Evolutionary conservation across 2,797 vertebrate genomes (phyloP).

Genomic region (Cuculus canorus): DNA sequence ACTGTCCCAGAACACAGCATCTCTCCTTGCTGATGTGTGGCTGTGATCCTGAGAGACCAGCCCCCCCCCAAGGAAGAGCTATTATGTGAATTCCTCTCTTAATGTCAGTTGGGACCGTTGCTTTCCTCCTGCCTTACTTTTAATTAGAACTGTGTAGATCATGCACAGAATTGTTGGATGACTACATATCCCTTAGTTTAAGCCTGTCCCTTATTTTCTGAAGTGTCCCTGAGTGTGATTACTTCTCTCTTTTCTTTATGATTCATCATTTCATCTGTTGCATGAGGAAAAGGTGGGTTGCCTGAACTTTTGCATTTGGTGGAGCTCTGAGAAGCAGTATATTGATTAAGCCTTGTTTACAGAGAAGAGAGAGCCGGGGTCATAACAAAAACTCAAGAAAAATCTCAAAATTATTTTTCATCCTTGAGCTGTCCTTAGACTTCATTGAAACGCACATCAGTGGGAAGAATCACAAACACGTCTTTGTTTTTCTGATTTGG

Average conservation of each 20-base stretch:
- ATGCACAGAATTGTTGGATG: not conserved
- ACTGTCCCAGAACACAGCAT: not conserved
- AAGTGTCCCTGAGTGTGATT: not conserved
- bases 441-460: not conserved
- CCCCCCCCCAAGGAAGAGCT: not conserved
- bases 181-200: not conserved
- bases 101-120: not conserved
- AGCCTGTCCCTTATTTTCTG: not conserved
- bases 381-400: not conserved
- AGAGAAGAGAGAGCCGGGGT: not conserved
- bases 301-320: not conserved
- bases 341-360: slow-evolving; percentile 18
- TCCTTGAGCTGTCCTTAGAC: not conserved
- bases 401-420: not conserved
- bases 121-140: not conserved
- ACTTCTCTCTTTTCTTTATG: not conserved
- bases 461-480: not conserved
- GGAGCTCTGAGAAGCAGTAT: not conserved
- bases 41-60: not conserved
- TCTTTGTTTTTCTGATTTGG: not conserved
- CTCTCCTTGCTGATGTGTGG: not conserved
- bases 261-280: slow-evolving; percentile 17
- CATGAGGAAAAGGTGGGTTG: not conserved
- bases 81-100: not conserved
- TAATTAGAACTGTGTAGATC: not conserved